Conservation (phyloP, 2,888 invertebrate genomes). For the Xylota segnis region DNA sequence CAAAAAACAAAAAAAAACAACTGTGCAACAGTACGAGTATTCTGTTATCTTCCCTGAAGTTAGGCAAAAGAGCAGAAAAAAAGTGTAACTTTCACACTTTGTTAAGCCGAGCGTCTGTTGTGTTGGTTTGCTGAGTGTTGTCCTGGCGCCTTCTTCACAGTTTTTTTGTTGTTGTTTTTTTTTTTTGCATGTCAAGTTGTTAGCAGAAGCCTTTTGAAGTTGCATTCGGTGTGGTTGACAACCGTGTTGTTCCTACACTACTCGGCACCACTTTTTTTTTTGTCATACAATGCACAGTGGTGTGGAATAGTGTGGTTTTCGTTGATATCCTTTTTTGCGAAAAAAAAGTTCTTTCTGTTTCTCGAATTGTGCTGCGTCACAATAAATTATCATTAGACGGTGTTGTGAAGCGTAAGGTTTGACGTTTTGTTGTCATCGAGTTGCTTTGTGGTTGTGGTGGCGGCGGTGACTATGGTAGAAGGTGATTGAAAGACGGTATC, state of each 20-base stretch:
- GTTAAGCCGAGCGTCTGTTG: conserved; percentile 47
- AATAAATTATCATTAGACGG: conserved; percentile 73
- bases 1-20: conserved; percentile 12
- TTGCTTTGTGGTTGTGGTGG: conserved; percentile 44
- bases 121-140: conserved; percentile 58
- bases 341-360: conserved; percentile 20
- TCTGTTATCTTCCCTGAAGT: conserved; percentile 43
- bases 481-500: conserved; percentile 56
- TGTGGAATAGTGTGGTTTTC: conserved; percentile 46
- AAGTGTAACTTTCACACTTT: conserved; percentile 73
- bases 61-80: conserved; percentile 61
- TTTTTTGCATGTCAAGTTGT: conserved; percentile 70
- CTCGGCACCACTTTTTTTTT: conserved; percentile 19
- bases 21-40: conserved; percentile 50
- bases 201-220: conserved; percentile 73
- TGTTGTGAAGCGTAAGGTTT: conserved; percentile 65
- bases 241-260: conserved; percentile 52
- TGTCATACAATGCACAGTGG: conserved; percentile 33
- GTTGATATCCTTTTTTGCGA: conserved; percentile 46
- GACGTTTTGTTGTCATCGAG: conserved; percentile 62
- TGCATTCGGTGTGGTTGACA: conserved; percentile 75
- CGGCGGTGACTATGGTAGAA: conserved; percentile 2
- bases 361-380: conserved; percentile 59
- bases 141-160: conserved; percentile 65
- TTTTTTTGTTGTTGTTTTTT: conserved; percentile 11